phyloP scores from a whole-genome alignment of 2,888 invertebrate genomes.

The Brenthis hecate region DNA sequence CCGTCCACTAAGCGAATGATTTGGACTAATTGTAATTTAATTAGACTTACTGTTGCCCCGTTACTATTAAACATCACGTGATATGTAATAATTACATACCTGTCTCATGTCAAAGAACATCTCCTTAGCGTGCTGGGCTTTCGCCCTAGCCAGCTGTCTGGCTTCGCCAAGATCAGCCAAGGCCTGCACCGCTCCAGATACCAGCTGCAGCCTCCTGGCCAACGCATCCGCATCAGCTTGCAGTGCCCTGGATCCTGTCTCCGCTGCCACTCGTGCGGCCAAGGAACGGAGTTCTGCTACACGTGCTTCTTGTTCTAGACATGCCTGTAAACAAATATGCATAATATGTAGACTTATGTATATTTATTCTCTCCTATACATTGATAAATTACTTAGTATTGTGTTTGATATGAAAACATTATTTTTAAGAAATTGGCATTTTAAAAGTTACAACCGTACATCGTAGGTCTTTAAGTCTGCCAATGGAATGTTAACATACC shows the following conservation, averaged over 20 bases:
- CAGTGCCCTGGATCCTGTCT: conserved; percentile 88
- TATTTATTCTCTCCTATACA: background rate
- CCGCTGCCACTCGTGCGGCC: conserved; percentile 89
- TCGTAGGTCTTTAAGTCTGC: too few species aligned
- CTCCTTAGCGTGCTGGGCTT: conserved; percentile 84
- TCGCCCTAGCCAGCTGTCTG: conserved; percentile 81
- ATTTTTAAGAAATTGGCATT: too few species aligned
- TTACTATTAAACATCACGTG: too few species aligned
- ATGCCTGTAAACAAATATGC: conserved; percentile 80
- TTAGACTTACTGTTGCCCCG: too few species aligned
- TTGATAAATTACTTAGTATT: background rate
- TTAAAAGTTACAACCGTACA: too few species aligned
- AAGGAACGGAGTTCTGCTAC: conserved; percentile 88
- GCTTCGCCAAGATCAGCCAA: conserved; percentile 90
- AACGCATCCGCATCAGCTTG: conserved; percentile 90
- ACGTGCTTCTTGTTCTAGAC: conserved; percentile 88
- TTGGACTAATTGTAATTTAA: too few species aligned
- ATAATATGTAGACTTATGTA: background rate
- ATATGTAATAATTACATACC: conserved; percentile 65
- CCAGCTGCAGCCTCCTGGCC: conserved; percentile 88
- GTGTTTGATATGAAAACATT: too few species aligned
- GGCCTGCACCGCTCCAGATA: conserved; percentile 87
- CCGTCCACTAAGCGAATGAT: too few species aligned
- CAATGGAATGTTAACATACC: too few species aligned
- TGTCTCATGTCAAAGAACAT: conserved; percentile 88